Conservation (phyloP, 2,113 vertebrate species). For the Marmota flaviventris region DNA sequence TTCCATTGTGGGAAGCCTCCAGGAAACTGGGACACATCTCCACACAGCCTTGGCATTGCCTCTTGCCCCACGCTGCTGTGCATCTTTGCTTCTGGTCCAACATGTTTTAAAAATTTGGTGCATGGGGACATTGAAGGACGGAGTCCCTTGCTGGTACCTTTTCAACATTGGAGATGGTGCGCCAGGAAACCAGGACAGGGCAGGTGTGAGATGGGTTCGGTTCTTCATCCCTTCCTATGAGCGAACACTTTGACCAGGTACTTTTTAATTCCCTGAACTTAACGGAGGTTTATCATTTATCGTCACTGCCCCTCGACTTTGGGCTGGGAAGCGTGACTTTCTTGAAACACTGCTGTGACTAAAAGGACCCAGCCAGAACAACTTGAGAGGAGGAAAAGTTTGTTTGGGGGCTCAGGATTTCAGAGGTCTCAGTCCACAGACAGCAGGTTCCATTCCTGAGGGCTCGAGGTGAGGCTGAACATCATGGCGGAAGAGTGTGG, state of each 20-base stretch:
- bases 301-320: background rate
- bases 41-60: background rate
- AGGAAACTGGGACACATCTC: background rate
- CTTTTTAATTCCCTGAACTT: background rate
- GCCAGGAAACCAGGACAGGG: too few species aligned
- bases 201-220: background rate
- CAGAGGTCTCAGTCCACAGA: too few species aligned
- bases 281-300: background rate
- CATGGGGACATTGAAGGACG: background rate
- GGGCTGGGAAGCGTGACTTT: background rate
- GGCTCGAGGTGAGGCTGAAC: too few species aligned
- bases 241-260: too few species aligned
- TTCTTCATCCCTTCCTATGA: background rate
- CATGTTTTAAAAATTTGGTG: background rate
- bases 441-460: too few species aligned
- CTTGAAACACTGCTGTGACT: background rate
- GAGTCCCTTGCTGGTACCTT: accelerated
- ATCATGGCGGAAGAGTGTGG: too few species aligned
- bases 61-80: background rate
- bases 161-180: background rate
- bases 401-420: too few species aligned
- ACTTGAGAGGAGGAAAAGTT: too few species aligned
- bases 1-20: background rate
- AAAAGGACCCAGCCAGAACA: too few species aligned
- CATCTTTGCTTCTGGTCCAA: background rate